These are phyloP conservation scores for Pica pica DNA, from an alignment of 2,113 vertebrate genomes.

Conservation along the genomic window DNA sequence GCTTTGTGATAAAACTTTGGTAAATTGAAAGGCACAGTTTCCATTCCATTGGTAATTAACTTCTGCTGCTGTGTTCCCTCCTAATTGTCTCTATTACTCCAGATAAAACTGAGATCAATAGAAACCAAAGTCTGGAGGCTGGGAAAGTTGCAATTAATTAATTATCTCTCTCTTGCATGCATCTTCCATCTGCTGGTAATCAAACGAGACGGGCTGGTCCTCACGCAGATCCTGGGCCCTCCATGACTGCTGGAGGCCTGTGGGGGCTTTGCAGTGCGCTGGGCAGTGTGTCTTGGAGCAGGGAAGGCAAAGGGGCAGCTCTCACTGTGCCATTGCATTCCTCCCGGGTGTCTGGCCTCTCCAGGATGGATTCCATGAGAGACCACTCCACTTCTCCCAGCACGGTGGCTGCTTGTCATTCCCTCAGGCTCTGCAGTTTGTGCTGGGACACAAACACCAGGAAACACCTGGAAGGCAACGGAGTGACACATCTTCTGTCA, in stretches of 20 bases:
- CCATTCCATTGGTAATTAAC: conserved; percentile 71
- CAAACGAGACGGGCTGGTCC: neutral
- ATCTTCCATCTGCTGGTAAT: conserved; percentile 56
- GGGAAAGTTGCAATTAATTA: conserved; percentile 73
- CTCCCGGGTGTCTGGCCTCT: accelerated
- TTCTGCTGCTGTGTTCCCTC: conserved; percentile 34
- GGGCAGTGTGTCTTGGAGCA: accelerated
- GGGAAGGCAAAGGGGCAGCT: neutral
- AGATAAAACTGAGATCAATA: conserved; percentile 71
- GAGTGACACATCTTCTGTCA: neutral
- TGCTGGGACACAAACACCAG: neutral
- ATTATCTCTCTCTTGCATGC: conserved; percentile 53
- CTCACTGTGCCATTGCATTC: neutral
- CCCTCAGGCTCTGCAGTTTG: neutral
- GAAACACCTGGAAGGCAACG: neutral
- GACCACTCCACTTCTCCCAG: neutral
- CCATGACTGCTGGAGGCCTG: accelerated
- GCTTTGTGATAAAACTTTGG: conserved; percentile 60
- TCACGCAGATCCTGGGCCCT: neutral
- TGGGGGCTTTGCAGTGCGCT: neutral
- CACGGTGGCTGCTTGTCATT: neutral
- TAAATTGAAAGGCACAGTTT: conserved; percentile 66
- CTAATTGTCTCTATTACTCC: conserved; percentile 75
- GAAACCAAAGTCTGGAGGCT: conserved; percentile 50
- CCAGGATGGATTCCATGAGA: neutral